These are phyloP conservation scores for Hoplias malabaricus DNA, from an alignment of 2,113 vertebrate species.

Conservation along the genomic window DNA sequence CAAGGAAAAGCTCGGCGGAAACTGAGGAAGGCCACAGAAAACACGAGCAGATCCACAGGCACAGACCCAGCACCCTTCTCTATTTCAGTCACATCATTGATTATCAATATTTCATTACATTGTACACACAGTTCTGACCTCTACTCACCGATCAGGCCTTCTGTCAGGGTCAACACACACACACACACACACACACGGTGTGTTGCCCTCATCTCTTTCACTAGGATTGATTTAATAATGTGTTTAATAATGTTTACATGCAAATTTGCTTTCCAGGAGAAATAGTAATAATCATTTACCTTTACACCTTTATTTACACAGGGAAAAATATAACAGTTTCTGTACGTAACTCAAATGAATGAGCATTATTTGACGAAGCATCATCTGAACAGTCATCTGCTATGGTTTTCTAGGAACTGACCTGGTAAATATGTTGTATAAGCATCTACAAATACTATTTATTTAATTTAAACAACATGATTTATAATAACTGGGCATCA, in stretches of 20 bases:
- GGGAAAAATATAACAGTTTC: too few relatives aligned
- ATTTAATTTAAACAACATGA: too few relatives aligned
- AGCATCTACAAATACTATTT: too few relatives aligned
- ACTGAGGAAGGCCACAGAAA: not conserved
- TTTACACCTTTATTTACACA: too few relatives aligned
- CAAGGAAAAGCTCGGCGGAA: not conserved
- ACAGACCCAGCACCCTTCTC: constrained; percentile 4
- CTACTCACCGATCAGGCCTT: constrained; percentile 18
- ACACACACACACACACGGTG: not conserved
- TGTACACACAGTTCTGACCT: constrained; percentile 45
- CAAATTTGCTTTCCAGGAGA: not conserved
- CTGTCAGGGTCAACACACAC: constrained; percentile 42
- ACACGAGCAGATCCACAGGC: not conserved
- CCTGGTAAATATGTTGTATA: too few relatives aligned
- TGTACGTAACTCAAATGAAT: too few relatives aligned
- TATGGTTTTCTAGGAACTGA: too few relatives aligned
- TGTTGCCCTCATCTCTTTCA: not conserved
- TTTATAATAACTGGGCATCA: too few relatives aligned
- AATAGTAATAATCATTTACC: too few relatives aligned
- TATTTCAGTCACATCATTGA: constrained; percentile 54
- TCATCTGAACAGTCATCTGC: too few relatives aligned
- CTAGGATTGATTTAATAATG: constrained; percentile 23
- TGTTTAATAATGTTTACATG: not conserved
- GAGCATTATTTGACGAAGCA: too few relatives aligned
- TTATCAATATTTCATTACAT: constrained; percentile 58